Evolutionary conservation across 2,113 vertebrate species (phyloP), one percentile per base, ranked within the genome.

Genomic region (Rhizomys pruinosus): DNA sequence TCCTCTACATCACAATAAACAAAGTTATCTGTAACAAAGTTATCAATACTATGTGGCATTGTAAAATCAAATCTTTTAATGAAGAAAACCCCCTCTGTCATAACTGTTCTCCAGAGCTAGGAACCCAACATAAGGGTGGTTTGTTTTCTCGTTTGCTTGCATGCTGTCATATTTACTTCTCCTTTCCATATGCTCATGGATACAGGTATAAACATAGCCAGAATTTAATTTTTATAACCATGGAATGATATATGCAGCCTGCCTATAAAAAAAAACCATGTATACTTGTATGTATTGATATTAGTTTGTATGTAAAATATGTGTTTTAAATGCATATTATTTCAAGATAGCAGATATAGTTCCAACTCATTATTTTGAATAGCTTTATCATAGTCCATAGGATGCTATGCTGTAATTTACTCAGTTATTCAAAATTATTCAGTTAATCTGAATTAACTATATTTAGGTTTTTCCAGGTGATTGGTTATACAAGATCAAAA

Each of bases 391-490:
- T 29, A 80, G 42, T 52, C 19, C 44, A 81, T 76, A 59, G 19
- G 7, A 79, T 59, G 22, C 32, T 77, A 10, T 61, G 1, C 3
- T 59, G 17, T 61, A 19, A 87, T 66, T 90, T 6, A 52, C 11
- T 52, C 47, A 52, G 47, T 52, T 52, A 7, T 7, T 52, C 47
- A 7, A 11, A 52, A 52, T 52, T 52, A 52, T 52, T 52, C 47
- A 52, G 47, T 52, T 52, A 7, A 52, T 52, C 47, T 52, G 47
- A 52, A 52, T 52, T 52, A 52, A 52, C 11, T 25, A 63, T 39
- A 73, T 92, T 84, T n/a, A 89, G 47, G 77, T 89, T 47, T 78
- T 76, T 63, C 32, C 39, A 64, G n/a, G 17, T 89, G 39, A 94
- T 34, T 91, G 69, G 2, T 20, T 82, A 72, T 71, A 89, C 57